Evolutionary conservation across 2,888 invertebrate genomes (phyloP).

Genomic region (Antitype chi): DNA sequence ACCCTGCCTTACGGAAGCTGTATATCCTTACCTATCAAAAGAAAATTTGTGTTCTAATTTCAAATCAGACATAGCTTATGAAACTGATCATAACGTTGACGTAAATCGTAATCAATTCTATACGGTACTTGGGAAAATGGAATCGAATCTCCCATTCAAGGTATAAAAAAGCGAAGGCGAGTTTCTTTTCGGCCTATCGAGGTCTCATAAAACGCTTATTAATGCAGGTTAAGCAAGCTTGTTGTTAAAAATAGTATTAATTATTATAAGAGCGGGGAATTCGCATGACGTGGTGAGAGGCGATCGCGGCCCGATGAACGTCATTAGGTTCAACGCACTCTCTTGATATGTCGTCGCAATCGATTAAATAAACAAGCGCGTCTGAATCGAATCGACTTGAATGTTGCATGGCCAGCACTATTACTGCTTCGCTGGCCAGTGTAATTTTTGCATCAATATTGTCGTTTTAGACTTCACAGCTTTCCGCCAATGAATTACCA

Average conservation of each 20-base stretch:
- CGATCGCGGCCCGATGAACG: slow-evolving; percentile 66
- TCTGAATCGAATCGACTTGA: slow-evolving; percentile 67
- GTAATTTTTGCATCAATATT: slow-evolving; percentile 16
- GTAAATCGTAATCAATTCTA: slow-evolving; percentile 4
- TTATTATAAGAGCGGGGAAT: slow-evolving; percentile 65
- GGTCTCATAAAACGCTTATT: slow-evolving; percentile 21
- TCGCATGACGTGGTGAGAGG: slow-evolving; percentile 75
- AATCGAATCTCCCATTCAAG: neutral
- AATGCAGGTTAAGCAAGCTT: slow-evolving; percentile 40
- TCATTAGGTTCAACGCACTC: slow-evolving; percentile 79
- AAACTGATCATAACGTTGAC: slow-evolving; percentile 14
- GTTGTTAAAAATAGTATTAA: slow-evolving; percentile 58
- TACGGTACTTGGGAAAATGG: neutral
- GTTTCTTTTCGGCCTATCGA: slow-evolving; percentile 12
- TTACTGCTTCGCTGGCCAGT: slow-evolving; percentile 26
- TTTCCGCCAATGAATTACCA: neutral
- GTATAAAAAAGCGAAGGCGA: slow-evolving; percentile 30
- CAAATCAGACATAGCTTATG: neutral
- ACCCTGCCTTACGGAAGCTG: neutral
- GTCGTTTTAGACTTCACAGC: neutral
- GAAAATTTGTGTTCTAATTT: neutral
- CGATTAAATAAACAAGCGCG: slow-evolving; percentile 75
- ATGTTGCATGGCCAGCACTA: slow-evolving; percentile 58
- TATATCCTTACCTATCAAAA: neutral
- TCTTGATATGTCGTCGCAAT: slow-evolving; percentile 71